Conservation (phyloP, 2,888 invertebrate genomes). For the Apamea anceps region DNA sequence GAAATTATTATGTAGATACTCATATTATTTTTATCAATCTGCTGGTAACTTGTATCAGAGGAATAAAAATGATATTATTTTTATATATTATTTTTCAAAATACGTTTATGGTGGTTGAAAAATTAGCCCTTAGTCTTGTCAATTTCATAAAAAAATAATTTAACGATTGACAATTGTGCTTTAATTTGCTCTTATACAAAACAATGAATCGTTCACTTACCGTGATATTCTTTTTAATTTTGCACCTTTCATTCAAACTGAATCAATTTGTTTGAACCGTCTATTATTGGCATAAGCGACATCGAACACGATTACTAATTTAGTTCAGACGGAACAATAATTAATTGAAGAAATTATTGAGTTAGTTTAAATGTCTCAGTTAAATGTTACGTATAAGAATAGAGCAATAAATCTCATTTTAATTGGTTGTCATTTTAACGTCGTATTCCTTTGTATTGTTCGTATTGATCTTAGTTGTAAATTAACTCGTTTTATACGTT, state of each 20-base stretch:
- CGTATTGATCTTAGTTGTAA: not conserved
- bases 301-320: slow-evolving; percentile 23
- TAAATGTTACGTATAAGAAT: slow-evolving; percentile 2
- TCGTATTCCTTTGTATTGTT: not conserved
- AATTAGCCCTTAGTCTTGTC: not conserved
- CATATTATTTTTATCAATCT: not conserved
- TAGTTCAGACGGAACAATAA: slow-evolving; percentile 7
- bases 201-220: not conserved
- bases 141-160: not conserved
- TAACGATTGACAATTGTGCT: not conserved
- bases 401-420: slow-evolving; percentile 9
- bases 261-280: not conserved
- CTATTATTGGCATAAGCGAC: not conserved
- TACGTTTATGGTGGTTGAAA: too few species aligned
- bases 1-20: not conserved
- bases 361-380: not conserved
- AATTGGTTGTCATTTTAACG: slow-evolving; percentile 21
- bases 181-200: not conserved
- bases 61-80: too few species aligned
- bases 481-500: not conserved
- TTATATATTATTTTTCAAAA: too few species aligned
- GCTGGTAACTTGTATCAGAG: too few species aligned
- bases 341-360: slow-evolving; percentile 1
- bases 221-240: not conserved
- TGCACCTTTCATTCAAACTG: not conserved